phyloP scores from a whole-genome alignment of 2,888 invertebrate genomes.

The Heliconius sara region DNA sequence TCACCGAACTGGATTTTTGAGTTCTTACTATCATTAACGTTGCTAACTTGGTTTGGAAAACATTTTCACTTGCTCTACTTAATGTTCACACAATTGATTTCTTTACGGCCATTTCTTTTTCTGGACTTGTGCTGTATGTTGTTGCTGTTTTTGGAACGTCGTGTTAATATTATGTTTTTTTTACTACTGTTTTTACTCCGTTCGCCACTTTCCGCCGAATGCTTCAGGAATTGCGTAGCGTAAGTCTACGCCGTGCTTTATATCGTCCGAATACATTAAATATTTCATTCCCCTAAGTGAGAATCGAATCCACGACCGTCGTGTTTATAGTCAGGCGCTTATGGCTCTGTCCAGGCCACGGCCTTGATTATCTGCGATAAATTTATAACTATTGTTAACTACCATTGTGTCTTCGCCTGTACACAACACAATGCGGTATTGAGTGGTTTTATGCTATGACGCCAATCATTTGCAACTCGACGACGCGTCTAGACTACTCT shows the following conservation, averaged over 20 bases:
- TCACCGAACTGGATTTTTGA: constrained; percentile 68
- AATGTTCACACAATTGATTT: constrained; percentile 51
- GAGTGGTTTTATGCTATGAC: constrained; percentile 60
- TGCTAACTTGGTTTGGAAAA: constrained; percentile 48
- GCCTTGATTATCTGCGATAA: background rate
- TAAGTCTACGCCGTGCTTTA: too few relatives aligned
- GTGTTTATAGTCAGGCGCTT: too few relatives aligned
- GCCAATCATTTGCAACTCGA: constrained; percentile 60
- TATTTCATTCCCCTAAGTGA: too few relatives aligned
- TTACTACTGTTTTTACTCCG: too few relatives aligned
- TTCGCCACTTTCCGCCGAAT: too few relatives aligned
- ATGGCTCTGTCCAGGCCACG: background rate
- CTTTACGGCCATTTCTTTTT: constrained; percentile 54
- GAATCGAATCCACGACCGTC: too few relatives aligned
- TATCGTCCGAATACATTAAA: too few relatives aligned
- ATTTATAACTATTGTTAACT: constrained; percentile 33
- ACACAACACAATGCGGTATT: constrained; percentile 59
- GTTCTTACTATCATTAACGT: constrained; percentile 64
- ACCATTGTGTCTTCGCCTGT: constrained; percentile 42
- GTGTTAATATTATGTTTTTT: constrained; percentile 56
- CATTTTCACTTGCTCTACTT: constrained; percentile 54
- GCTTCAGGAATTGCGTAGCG: too few relatives aligned
- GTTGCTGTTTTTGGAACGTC: constrained; percentile 56
- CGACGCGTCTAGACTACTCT: constrained; percentile 61
- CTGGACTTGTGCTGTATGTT: constrained; percentile 23